Evolutionary conservation across 2,113 vertebrate species (phyloP).

Genomic region (Microtus richardsoni): DNA sequence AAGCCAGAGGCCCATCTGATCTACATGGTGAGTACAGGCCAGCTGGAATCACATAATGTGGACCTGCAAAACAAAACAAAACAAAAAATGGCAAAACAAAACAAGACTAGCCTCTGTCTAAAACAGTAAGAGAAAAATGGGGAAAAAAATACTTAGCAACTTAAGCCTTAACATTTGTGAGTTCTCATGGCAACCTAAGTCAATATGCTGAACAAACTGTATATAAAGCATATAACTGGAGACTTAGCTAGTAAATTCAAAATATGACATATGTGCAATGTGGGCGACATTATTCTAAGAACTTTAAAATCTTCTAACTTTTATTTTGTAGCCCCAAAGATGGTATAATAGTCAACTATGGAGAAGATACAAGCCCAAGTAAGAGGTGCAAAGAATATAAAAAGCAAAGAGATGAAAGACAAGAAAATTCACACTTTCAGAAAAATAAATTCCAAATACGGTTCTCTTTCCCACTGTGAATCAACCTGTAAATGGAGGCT

Average conservation of each 20-base stretch:
- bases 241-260: constrained; percentile 79
- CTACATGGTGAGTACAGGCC: background rate
- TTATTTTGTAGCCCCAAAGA: constrained; percentile 65
- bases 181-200: constrained; percentile 76
- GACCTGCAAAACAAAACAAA: background rate
- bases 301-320: constrained; percentile 79
- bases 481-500: constrained; percentile 55
- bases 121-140: background rate
- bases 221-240: constrained; percentile 73
- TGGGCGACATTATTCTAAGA: constrained; percentile 82
- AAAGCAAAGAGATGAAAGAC: constrained; percentile 57
- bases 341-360: constrained; percentile 74
- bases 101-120: background rate
- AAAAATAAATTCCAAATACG: constrained; percentile 52
- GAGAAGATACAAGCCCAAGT: constrained; percentile 73
- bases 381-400: constrained; percentile 70
- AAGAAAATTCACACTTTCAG: constrained; percentile 53
- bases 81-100: background rate
- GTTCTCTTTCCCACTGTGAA: constrained; percentile 44
- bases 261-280: constrained; percentile 80
- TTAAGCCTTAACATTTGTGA: constrained; percentile 63
- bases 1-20: background rate
- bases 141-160: constrained; percentile 31
- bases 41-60: background rate
- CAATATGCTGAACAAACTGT: constrained; percentile 65